Evolutionary conservation across 2,113 vertebrate genomes (phyloP), one percentile per base, ranked within the genome.

Genomic region (Phaethon lepturus): DNA sequence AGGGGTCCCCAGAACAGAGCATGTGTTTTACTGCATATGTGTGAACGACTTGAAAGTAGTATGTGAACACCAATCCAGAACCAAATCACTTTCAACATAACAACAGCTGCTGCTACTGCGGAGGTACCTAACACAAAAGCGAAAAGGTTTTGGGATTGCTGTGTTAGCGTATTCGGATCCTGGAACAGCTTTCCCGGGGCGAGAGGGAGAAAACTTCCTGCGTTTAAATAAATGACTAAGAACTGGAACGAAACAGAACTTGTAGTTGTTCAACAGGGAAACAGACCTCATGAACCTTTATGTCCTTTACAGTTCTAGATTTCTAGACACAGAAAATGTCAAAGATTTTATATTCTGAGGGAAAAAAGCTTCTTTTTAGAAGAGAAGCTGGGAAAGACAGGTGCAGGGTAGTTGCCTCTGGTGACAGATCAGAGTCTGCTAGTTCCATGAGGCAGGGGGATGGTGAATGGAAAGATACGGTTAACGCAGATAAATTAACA

Each of bases 201-300:
- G 2, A 96, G 72, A 67, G 90, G 90, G 94, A 96, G 84, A 92
- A 87, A 87, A 79, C 74, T 78, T 95, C 85, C 88, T 93, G 84
- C 94, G 82, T 90, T 92, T 75, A 75, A 82, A 74, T 53, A 53
- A 81, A 80, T 81, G 28, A 45, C n/a, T 68, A 38, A 75, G 81
- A 85, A 60, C 63, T 87, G 59, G 40, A 89, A 74, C 0, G 4
- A 89, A 94, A 86, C 16, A 66, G 63, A 66, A 77, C 18, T 87
- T 2, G 2, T 35, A 58, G 64, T 24, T 1, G 1, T 59, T 94
- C 78, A 47, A 20, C 31, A 55, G 56, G 83, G 59, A 63, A 88
- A 53, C 47, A 58, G 42, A 84, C n/a, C 75, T 80, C 25, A 13
- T 38, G 60, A 81, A 74, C 69, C 42, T 67, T 52, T 28, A 23